These are phyloP conservation scores for Anser cygnoides DNA, from an alignment of 2,113 vertebrate genomes.

Conservation along the genomic window DNA sequence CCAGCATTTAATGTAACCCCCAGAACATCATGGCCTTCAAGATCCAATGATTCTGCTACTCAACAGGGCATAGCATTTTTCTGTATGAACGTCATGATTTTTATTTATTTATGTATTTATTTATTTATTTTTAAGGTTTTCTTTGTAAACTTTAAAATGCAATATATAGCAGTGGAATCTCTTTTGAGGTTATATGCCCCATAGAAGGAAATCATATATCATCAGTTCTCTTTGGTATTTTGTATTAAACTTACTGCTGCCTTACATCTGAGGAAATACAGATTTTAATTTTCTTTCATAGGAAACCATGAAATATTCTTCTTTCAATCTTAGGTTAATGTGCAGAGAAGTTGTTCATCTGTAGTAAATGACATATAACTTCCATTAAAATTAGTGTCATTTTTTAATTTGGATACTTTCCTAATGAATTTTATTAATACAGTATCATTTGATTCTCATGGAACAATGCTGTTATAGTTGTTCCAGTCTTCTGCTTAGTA, in stretches of 20 bases:
- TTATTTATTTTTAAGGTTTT: neutral
- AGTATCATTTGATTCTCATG: neutral
- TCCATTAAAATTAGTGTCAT: constrained; percentile 48
- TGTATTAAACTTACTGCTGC: constrained; percentile 5
- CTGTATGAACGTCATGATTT: neutral
- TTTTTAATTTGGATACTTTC: constrained; percentile 61
- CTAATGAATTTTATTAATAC: constrained; percentile 54
- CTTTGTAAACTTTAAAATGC: constrained; percentile 41
- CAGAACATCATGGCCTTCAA: neutral
- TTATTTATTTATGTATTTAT: neutral
- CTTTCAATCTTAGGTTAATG: constrained; percentile 34
- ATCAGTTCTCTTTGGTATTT: constrained; percentile 32
- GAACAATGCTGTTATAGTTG: neutral
- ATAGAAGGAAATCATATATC: constrained; percentile 27
- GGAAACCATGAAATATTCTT: constrained; percentile 27
- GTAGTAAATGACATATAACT: constrained; percentile 44
- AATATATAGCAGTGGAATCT: constrained; percentile 26
- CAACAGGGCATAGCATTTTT: neutral
- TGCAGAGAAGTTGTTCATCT: constrained; percentile 45
- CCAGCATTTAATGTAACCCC: neutral
- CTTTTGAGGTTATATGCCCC: neutral
- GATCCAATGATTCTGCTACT: neutral
- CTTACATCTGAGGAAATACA: constrained; percentile 38
- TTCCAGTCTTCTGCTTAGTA: neutral
- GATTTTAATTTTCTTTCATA: constrained; percentile 35